Base-by-base conservation (phyloP, 2,797 vertebrate genomes). In the Gymnoscopelus braueri region DNA sequence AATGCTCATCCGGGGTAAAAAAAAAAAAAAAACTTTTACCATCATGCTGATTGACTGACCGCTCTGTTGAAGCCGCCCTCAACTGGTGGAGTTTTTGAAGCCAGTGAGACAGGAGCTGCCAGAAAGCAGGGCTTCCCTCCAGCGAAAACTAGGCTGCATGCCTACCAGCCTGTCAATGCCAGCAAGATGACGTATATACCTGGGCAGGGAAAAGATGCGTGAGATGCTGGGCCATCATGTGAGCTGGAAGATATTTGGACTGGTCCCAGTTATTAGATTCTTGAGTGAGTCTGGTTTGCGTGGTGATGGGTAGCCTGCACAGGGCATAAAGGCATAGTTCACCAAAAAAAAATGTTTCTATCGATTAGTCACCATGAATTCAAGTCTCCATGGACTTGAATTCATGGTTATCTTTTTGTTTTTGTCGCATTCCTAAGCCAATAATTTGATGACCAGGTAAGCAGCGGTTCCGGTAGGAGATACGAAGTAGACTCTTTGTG, bases 181-280 rank as follows among this genome's bases (percentile, higher is more conserved):
- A 77, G 84, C 58, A 69, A 19, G 75, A 81, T 87, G 85, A 84
- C 80, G 86, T 64, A 72, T 73, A 87, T 65, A 72, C 73, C 58
- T 26, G 72, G 32, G 78, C 50, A 63, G 76, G 70, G 62, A 26
- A 72, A 56, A 82, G 68, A 82, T 71, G 64, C 81, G 78, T 51
- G 78, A 88, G 79, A 84, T 65, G 44, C 67, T 26, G 66, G 66
- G 64, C 69, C 70, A 57, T 19, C 70, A 57, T 19, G 58, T 74
- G 70, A 89, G 84, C 78, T 5, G 6, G 32, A 57, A 72, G 78
- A 81, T 19, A 1, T 65, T 69, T 76, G 79, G 68, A 82, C 70
- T 54, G 64, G 66, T 77, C 71, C 80, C 74, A 63, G 75, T 63
- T 19, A 19, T 82, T 50, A 71, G 71, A 84, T 60, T 9, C 39